These are phyloP conservation scores for Oligia latruncula DNA, from an alignment of 2,888 invertebrate species.

Conservation along the genomic window DNA sequence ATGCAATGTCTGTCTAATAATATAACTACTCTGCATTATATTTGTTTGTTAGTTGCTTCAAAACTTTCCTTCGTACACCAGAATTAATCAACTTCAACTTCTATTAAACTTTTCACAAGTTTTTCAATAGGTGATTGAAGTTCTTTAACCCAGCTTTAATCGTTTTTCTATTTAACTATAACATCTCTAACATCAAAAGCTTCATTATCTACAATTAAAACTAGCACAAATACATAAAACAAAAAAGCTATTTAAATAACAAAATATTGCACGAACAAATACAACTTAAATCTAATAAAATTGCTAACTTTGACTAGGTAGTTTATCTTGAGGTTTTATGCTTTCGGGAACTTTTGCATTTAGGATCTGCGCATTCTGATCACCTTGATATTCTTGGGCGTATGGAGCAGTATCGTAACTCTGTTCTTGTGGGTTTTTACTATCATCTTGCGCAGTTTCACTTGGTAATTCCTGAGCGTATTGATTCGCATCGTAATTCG, in stretches of 20 bases:
- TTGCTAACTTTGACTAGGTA: conserved; percentile 83
- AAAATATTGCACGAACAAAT: conserved; percentile 82
- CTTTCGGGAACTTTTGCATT: conserved; percentile 55
- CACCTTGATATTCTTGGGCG: conserved; percentile 52
- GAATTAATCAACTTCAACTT: conserved; percentile 19
- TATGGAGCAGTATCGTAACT: conserved; percentile 59
- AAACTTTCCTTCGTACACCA: conserved; percentile 16
- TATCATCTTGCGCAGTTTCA: conserved; percentile 36
- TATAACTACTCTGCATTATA: neutral
- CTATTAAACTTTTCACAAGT: conserved; percentile 8
- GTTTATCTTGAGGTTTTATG: conserved; percentile 73
- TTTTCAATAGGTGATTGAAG: conserved; percentile 26
- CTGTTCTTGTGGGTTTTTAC: conserved; percentile 43
- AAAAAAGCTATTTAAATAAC: conserved; percentile 73
- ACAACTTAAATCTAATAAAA: conserved; percentile 67
- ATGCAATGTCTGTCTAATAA: neutral
- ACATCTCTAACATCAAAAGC: conserved; percentile 75
- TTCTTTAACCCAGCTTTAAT: conserved; percentile 9
- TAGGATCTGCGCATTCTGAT: conserved; percentile 37
- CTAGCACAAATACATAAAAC: conserved; percentile 69
- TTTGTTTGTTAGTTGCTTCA: conserved; percentile 32
- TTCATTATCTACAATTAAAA: conserved; percentile 62
- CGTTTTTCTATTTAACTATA: conserved; percentile 55
- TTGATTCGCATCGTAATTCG: conserved; percentile 77
- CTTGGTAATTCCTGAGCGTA: conserved; percentile 70